Percentiles rank a stretch among this genome's conserved stretches.
These are phyloP conservation scores for Argya squamiceps DNA, from an alignment of 2,797 vertebrate genomes.

Conservation along the genomic window DNA sequence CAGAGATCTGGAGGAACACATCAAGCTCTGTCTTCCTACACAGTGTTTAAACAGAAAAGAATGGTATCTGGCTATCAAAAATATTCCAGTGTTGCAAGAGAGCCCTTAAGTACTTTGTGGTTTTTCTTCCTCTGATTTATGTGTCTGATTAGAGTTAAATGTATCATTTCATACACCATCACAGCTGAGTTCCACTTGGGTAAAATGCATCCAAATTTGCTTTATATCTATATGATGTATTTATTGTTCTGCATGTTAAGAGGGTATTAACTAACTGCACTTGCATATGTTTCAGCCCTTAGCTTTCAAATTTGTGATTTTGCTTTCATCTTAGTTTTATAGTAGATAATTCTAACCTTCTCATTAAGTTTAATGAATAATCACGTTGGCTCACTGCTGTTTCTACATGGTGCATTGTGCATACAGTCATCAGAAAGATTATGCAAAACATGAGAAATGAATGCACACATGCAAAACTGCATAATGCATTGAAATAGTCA, in stretches of 20 bases:
- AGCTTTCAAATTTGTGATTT: slow-evolving; percentile 40
- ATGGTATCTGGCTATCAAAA: not conserved
- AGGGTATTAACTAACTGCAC: slow-evolving; percentile 4
- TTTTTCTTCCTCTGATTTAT: not conserved
- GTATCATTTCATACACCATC: not conserved
- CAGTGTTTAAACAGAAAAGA: not conserved
- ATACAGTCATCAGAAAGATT: slow-evolving; percentile 23
- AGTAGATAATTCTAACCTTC: slow-evolving; percentile 49
- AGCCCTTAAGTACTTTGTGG: not conserved
- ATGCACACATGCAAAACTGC: not conserved
- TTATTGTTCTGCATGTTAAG: slow-evolving; percentile 15
- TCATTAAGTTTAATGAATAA: slow-evolving; percentile 64
- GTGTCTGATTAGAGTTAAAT: slow-evolving; percentile 21
- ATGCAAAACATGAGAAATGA: slow-evolving; percentile 37
- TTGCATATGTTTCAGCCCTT: slow-evolving; percentile 28
- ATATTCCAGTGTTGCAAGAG: not conserved
- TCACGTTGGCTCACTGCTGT: slow-evolving; percentile 7
- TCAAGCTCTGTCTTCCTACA: not conserved
- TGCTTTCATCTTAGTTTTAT: slow-evolving; percentile 34
- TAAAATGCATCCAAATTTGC: not conserved
- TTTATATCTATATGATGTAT: not conserved
- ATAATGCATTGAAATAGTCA: not conserved
- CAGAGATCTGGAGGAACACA: not conserved
- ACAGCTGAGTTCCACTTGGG: not conserved
- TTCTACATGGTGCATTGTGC: not conserved